Percentiles rank a stretch among this genome's conserved stretches.
Conservation (phyloP, 2,888 invertebrate genomes). For the Yponomeuta cagnagella region DNA sequence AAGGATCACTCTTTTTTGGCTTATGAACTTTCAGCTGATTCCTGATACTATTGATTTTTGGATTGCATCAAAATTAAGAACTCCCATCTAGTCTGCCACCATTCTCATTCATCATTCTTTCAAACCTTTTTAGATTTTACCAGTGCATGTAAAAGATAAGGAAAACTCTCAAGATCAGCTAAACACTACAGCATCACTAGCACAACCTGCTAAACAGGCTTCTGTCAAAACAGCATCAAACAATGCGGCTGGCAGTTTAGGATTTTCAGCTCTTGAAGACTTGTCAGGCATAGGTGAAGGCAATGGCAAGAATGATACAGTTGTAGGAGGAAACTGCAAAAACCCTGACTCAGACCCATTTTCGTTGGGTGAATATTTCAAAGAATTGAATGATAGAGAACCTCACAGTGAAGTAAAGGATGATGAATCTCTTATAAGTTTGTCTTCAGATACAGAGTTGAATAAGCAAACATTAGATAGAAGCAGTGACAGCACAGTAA, state of each 20-base stretch:
- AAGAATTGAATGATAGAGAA: not conserved
- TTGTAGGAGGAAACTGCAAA: not conserved
- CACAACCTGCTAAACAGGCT: not conserved
- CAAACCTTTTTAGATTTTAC: not conserved
- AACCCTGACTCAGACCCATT: not conserved
- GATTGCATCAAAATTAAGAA: no score
- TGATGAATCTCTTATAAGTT: slow-evolving; percentile 26
- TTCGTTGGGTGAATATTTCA: not conserved
- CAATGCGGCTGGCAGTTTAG: not conserved
- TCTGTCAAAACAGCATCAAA: not conserved
- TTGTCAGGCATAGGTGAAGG: not conserved
- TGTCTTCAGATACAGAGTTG: slow-evolving; percentile 35
- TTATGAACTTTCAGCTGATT: no score
- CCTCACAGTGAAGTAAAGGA: slow-evolving; percentile 9
- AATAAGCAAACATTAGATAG: slow-evolving; percentile 3
- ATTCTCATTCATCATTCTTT: not conserved
- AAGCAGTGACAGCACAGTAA: not conserved
- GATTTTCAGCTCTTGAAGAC: slow-evolving; percentile 2
- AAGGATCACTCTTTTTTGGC: no score
- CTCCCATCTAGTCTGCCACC: no score
- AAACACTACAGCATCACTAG: not conserved
- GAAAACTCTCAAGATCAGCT: not conserved
- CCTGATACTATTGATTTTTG: no score
- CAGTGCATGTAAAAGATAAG: not conserved
- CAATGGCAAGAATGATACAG: not conserved